Conservation (phyloP, 2,888 invertebrate species). For the Pristionchus japonicus region DNA sequence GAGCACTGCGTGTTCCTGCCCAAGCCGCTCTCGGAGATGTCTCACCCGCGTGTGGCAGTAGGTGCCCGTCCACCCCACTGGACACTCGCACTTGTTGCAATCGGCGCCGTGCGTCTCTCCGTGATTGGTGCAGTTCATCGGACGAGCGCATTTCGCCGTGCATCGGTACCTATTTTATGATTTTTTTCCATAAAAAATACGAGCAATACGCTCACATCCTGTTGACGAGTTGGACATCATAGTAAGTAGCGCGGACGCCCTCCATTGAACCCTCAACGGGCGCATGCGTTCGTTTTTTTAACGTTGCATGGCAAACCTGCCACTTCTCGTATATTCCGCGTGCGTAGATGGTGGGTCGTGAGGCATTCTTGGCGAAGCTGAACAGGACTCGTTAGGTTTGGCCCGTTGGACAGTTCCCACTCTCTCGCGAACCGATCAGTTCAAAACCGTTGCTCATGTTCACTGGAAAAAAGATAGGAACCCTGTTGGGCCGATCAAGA, state of each 20-base stretch:
- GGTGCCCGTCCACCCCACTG: constrained; percentile 5
- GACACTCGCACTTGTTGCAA: constrained; percentile 26
- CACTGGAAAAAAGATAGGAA: no score
- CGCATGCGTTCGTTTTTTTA: no score
- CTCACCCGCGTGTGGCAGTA: constrained; percentile 2
- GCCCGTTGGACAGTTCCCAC: no score
- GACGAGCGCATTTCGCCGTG: neutral
- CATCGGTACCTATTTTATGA: neutral
- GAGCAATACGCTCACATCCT: neutral
- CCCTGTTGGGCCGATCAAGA: no score
- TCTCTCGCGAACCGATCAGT: no score
- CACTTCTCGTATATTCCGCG: neutral
- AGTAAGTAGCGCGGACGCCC: neutral
- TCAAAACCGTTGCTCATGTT: no score
- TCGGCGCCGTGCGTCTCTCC: neutral
- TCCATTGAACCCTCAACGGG: neutral
- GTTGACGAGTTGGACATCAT: neutral
- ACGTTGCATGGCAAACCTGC: no score
- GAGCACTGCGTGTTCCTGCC: no score
- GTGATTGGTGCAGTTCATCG: neutral
- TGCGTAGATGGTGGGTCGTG: constrained; percentile 23
- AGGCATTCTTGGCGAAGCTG: neutral
- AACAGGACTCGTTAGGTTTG: no score
- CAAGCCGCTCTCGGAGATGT: no score
- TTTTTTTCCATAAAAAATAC: neutral